Evolutionary conservation across 1,140 invertebrate genomes (phyloP), one percentile per base, ranked within the genome.

Genomic region (Drosophila ironensis): DNA sequence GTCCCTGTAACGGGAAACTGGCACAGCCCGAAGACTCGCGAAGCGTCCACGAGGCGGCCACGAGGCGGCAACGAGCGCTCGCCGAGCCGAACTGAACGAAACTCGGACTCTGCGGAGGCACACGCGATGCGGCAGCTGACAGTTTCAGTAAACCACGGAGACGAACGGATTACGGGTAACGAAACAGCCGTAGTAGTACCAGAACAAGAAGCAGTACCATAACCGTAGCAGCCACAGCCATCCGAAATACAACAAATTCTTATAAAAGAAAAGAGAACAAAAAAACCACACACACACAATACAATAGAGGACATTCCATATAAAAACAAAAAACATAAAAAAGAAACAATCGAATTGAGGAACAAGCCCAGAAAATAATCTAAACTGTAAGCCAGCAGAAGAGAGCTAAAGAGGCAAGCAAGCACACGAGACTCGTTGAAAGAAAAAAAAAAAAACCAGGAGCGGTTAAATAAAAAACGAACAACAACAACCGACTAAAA

Each of bases 81-180:
- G 67, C 56, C 72, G 72, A 74, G 20, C 46, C 50, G 52, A 70
- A 77, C 78, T 86, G 33, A 89, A 89, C 87, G 87, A 89, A 88
- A 84, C 67, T 82, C 72, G 63, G 68, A 86, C 80, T 89, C 77
- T 77, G 73, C 64, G 60, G 63, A 73, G 60, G 72, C 66, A 81
- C 67, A 81, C 73, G 66, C 60, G 73, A 61, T 80, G 72, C 72
- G 72, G 73, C 80, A 77, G 76, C 80, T 87, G 80, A 78, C 88
- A 89, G 87, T 89, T 89, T 89, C 80, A 89, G 87, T 88, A 87
- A 89, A 89, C 87, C 87, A 88, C 82, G 78, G 87, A 88, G 87
- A 81, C 81, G 87, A 87, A 88, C 87, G 87, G 78, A 84, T 86
- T 88, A 81, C 87, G 87, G 87, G 87, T 88, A 88, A 88, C 66